Conservation (phyloP, 2,113 vertebrate species). For the Indri indri region DNA sequence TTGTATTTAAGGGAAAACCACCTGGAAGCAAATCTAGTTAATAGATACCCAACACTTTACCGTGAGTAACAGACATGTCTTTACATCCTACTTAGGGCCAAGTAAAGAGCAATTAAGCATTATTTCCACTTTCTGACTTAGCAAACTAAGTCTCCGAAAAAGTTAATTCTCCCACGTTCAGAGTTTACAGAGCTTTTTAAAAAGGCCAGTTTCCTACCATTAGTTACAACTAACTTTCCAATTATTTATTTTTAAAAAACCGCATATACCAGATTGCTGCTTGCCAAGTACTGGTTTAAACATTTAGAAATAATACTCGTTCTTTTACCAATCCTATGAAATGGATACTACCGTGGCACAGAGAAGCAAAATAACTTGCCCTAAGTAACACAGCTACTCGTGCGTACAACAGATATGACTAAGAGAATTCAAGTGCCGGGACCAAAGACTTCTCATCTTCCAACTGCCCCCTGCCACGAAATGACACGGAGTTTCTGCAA, state of each 20-base stretch:
- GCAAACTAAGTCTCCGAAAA: neutral
- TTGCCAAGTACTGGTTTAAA: neutral
- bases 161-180: neutral
- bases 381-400: accelerated
- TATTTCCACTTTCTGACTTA: neutral
- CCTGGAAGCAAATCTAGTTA: neutral
- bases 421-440: neutral
- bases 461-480: accelerated
- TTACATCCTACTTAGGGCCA: neutral
- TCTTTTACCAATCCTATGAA: neutral
- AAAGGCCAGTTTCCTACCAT: neutral
- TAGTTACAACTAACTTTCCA: neutral
- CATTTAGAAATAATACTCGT: accelerated
- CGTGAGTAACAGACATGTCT: neutral
- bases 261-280: neutral
- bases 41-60: neutral
- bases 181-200: neutral
- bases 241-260: neutral
- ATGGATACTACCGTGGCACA: neutral
- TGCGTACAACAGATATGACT: neutral
- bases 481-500: neutral
- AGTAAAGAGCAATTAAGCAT: neutral
- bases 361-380: neutral
- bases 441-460: neutral
- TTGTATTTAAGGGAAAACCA: neutral